A percentile compares a stretch with the other conserved stretches of the same genome.
phyloP scores from a whole-genome alignment of 2,797 vertebrate genomes.

The Sebastes hubbsi region DNA sequence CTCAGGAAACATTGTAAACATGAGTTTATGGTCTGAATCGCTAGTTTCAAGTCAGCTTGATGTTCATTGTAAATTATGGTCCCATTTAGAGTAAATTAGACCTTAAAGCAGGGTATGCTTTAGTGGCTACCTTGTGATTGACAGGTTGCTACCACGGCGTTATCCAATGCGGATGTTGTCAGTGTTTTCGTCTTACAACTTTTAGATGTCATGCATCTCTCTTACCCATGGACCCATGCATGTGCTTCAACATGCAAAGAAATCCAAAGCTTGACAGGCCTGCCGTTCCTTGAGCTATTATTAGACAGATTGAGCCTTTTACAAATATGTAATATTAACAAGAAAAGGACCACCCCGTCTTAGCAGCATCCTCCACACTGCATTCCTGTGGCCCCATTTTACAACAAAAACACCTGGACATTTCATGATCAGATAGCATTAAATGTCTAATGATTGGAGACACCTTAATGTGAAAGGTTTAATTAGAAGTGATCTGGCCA shows the following conservation, averaged over 20 bases:
- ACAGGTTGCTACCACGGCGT: too few relatives aligned
- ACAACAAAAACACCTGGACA: background rate
- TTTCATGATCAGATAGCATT: background rate
- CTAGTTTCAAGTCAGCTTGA: too few relatives aligned
- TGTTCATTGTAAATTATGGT: too few relatives aligned
- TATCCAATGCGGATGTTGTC: too few relatives aligned
- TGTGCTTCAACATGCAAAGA: background rate
- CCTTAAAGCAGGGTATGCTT: too few relatives aligned
- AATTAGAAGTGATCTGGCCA: background rate
- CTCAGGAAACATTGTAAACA: too few relatives aligned
- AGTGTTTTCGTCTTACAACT: too few relatives aligned
- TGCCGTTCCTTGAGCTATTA: background rate
- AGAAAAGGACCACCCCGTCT: background rate
- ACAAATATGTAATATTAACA: background rate
- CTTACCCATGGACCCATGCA: background rate
- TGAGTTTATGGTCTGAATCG: too few relatives aligned
- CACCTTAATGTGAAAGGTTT: background rate
- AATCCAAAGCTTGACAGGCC: background rate
- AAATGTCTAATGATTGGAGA: background rate
- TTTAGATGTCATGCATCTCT: background rate
- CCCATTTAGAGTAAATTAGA: too few relatives aligned
- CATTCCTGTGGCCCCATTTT: background rate
- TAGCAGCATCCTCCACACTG: background rate
- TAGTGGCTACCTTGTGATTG: too few relatives aligned
- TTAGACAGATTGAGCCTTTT: background rate